A percentile compares a stretch with the other conserved stretches of the same genome.
These are phyloP conservation scores for Neosalanx taihuensis DNA, from an alignment of 2,797 vertebrate species.

Conservation along the genomic window DNA sequence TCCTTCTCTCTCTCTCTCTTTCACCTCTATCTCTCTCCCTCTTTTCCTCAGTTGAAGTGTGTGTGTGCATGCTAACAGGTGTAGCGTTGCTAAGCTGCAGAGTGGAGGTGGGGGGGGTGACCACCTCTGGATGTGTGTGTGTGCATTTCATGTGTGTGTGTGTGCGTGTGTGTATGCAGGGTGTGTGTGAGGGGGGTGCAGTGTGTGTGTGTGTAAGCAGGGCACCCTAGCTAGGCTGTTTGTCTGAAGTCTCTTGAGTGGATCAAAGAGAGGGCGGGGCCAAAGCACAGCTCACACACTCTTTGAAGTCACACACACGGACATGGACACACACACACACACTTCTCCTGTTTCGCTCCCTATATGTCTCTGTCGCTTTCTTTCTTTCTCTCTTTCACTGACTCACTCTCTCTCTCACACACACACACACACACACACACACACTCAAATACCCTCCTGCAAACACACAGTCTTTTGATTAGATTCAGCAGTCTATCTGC, in stretches of 20 bases:
- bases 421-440: background rate
- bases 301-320: too few relatives aligned
- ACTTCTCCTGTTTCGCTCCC: too few relatives aligned
- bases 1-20: background rate
- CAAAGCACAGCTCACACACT: too few relatives aligned
- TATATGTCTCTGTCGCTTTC: too few relatives aligned
- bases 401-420: too few relatives aligned
- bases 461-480: background rate
- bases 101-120: background rate
- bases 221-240: too few relatives aligned
- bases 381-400: background rate
- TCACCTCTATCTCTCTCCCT: background rate
- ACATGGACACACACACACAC: background rate
- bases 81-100: background rate
- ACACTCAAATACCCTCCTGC: background rate
- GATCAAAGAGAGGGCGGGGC: too few relatives aligned
- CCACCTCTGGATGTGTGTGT: too few relatives aligned
- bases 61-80: too few relatives aligned
- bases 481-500: too few relatives aligned
- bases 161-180: background rate
- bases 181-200: background rate
- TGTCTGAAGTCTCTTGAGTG: too few relatives aligned
- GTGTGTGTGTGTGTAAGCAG: too few relatives aligned
- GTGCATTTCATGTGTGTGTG: conserved; percentile 9
- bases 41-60: background rate